Evolutionary conservation across 2,888 invertebrate species (phyloP).

Genomic region (Pecten maximus): DNA sequence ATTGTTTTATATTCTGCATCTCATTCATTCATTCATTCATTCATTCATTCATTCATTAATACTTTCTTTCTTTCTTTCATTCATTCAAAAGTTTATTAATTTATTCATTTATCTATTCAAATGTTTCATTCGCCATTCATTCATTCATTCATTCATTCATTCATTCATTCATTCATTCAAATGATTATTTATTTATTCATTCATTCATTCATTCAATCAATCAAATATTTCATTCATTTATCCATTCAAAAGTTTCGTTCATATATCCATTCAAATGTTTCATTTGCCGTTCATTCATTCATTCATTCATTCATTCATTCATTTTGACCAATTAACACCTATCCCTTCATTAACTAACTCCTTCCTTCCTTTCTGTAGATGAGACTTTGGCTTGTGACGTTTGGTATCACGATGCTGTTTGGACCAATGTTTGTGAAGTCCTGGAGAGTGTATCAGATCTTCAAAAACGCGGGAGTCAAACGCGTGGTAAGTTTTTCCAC

Average conservation of each 20-base stretch:
- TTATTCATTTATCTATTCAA: too few relatives aligned
- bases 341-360: too few relatives aligned
- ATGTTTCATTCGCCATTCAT: neutral
- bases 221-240: neutral
- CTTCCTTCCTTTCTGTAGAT: slow-evolving; percentile 60
- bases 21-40: too few relatives aligned
- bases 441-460: slow-evolving; percentile 74
- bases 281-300: too few relatives aligned
- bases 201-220: neutral
- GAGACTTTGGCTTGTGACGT: slow-evolving; percentile 65
- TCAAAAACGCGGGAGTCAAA: slow-evolving; percentile 69
- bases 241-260: neutral
- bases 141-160: neutral
- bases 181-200: slow-evolving; percentile 30
- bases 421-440: slow-evolving; percentile 72
- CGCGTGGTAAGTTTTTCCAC: slow-evolving; percentile 66
- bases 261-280: neutral
- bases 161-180: neutral
- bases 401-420: slow-evolving; percentile 68
- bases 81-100: neutral
- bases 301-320: neutral
- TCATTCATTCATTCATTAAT: too few relatives aligned
- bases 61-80: neutral
- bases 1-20: too few relatives aligned
- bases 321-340: too few relatives aligned